Conservation (phyloP, 1,140 invertebrate genomes). For the Pectinophora gossypiella region DNA sequence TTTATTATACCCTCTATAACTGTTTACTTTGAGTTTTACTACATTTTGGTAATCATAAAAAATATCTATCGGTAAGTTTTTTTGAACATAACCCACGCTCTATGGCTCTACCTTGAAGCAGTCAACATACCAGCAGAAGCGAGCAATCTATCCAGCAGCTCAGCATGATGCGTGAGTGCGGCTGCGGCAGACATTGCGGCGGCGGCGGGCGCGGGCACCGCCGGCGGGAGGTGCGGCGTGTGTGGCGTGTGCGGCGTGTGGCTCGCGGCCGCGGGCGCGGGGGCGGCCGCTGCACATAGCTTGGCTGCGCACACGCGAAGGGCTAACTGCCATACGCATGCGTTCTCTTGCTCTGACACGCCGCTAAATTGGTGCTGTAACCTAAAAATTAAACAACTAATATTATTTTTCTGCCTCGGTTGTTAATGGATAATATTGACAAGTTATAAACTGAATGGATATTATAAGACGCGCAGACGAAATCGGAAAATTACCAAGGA, state of each 20-base stretch:
- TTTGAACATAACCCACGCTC: too few relatives aligned
- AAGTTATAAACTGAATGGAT: too few relatives aligned
- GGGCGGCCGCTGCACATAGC: slow-evolving; percentile 75
- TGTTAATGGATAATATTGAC: too few relatives aligned
- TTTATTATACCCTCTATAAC: too few relatives aligned
- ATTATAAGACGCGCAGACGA: too few relatives aligned
- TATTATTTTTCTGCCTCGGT: too few relatives aligned
- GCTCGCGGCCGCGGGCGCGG: slow-evolving; percentile 31
- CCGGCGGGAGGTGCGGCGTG: slow-evolving; percentile 41
- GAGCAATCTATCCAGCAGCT: slow-evolving; percentile 55
- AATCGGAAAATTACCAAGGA: too few relatives aligned
- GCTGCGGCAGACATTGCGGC: slow-evolving; percentile 13
- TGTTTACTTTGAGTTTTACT: too few relatives aligned
- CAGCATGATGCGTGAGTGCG: slow-evolving; percentile 61
- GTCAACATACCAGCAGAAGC: slow-evolving; percentile 41
- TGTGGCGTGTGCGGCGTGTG: slow-evolving; percentile 12
- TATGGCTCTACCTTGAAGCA: too few relatives aligned
- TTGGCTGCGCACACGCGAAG: slow-evolving; percentile 90
- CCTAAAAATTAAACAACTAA: slow-evolving; percentile 39
- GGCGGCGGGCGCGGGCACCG: slow-evolving; percentile 18
- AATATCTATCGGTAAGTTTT: too few relatives aligned
- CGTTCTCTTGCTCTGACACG: slow-evolving; percentile 83
- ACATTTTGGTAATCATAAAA: too few relatives aligned
- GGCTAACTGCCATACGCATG: slow-evolving; percentile 88
- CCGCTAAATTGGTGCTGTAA: slow-evolving; percentile 91